Evolutionary conservation across 2,797 vertebrate species (phyloP).

Genomic region (Bucorvus abyssinicus): DNA sequence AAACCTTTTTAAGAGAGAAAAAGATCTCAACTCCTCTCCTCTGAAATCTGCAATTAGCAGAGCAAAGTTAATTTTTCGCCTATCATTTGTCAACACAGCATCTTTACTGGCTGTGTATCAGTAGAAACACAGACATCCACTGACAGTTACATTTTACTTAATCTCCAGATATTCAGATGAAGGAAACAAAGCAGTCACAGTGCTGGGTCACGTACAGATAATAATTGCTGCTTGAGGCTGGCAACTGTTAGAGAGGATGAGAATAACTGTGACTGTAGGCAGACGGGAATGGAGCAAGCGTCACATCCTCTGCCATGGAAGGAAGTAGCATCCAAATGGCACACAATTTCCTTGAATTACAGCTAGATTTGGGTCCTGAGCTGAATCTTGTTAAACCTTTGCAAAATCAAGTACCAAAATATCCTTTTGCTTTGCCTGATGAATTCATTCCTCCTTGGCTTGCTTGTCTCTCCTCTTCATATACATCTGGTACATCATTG

Average conservation of each 20-base stretch:
- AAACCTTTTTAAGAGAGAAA: neutral
- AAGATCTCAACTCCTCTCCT: neutral
- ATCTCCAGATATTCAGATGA: neutral
- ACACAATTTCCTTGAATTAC: neutral
- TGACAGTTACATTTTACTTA: neutral
- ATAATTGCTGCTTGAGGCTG: neutral
- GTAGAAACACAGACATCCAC: neutral
- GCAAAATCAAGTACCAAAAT: neutral
- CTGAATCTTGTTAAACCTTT: neutral
- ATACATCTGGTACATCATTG: too few species aligned
- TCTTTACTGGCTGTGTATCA: fast-evolving
- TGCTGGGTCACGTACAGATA: neutral
- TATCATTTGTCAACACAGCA: neutral
- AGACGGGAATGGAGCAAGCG: neutral
- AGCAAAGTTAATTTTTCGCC: neutral
- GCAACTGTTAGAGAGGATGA: neutral
- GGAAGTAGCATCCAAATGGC: neutral
- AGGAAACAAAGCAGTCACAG: neutral
- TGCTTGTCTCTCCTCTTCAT: neutral
- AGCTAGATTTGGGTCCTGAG: neutral
- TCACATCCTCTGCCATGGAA: neutral
- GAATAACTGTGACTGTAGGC: neutral
- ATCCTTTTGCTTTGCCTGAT: neutral
- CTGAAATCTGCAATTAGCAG: neutral
- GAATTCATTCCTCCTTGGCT: neutral